These are phyloP conservation scores for Phortica okadai DNA, from an alignment of 2,888 invertebrate genomes.

Conservation along the genomic window DNA sequence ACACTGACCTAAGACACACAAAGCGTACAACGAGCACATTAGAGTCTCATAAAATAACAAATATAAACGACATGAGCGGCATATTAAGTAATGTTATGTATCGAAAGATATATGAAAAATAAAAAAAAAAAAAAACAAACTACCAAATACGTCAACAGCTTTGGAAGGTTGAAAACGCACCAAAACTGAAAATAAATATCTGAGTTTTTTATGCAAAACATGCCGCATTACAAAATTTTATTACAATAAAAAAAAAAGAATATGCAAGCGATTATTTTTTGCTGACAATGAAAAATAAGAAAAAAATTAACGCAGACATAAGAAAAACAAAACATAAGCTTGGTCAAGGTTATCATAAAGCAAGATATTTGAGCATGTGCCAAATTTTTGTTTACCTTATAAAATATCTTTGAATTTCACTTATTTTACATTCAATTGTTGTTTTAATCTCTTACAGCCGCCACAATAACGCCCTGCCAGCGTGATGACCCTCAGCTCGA, in stretches of 20 bases:
- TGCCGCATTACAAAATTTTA: neutral
- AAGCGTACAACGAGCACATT: neutral
- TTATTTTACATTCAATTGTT: too few species aligned
- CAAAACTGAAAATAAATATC: neutral
- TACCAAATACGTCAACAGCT: neutral
- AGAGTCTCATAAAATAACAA: neutral
- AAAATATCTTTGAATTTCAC: neutral
- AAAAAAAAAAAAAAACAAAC: neutral
- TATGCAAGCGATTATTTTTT: neutral
- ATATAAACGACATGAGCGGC: neutral
- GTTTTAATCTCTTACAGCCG: conserved; percentile 52
- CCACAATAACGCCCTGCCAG: conserved; percentile 73
- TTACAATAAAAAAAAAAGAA: neutral
- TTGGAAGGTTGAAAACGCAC: neutral
- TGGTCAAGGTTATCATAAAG: conserved; percentile 43
- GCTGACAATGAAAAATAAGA: conserved; percentile 9
- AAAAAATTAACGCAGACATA: conserved; percentile 43
- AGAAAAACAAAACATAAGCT: conserved; percentile 39
- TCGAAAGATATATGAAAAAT: neutral
- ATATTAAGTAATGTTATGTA: neutral
- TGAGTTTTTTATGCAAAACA: neutral
- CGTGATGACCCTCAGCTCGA: conserved; percentile 73
- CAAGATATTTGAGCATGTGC: neutral
- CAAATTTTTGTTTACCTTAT: conserved; percentile 9
- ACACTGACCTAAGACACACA: conserved; percentile 1